Percentiles rank a stretch among this genome's conserved stretches.
phyloP scores from a whole-genome alignment of 2,888 invertebrate genomes.

The Sesia bembeciformis region DNA sequence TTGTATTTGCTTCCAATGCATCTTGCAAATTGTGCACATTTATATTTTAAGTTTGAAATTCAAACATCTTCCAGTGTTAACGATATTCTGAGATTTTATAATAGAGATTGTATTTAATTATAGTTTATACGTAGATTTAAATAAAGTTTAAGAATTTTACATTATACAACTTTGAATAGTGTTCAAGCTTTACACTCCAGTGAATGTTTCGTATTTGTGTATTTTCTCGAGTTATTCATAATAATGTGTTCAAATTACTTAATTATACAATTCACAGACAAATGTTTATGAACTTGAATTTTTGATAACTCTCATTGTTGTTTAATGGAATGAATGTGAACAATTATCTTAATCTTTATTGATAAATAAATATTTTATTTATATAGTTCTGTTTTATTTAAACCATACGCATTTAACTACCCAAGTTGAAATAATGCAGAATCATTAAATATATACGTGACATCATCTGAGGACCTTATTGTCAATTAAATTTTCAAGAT shows the following conservation, averaged over 20 bases:
- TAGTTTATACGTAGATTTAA: neutral
- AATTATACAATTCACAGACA: neutral
- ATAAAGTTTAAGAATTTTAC: neutral
- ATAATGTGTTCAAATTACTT: neutral
- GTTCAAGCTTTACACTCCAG: neutral
- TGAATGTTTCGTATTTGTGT: neutral
- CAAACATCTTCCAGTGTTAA: constrained; percentile 1
- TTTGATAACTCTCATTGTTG: neutral
- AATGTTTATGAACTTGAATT: neutral
- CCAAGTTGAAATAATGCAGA: too few species aligned
- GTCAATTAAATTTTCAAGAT: too few species aligned
- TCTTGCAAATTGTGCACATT: constrained; percentile 4
- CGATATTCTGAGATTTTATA: constrained; percentile 18
- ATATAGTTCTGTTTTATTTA: neutral
- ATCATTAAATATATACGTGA: too few species aligned
- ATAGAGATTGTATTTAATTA: constrained; percentile 9
- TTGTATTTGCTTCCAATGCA: too few species aligned
- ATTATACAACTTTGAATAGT: constrained; percentile 1
- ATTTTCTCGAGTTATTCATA: neutral
- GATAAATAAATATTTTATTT: neutral
- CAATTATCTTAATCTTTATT: neutral
- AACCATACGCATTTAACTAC: neutral
- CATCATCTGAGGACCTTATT: too few species aligned
- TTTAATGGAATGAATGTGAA: neutral
- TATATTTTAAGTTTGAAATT: neutral